Evolutionary conservation across 2,888 invertebrate species (phyloP), one percentile per base, ranked within the genome.

Genomic region (Drosophila falleni): DNA sequence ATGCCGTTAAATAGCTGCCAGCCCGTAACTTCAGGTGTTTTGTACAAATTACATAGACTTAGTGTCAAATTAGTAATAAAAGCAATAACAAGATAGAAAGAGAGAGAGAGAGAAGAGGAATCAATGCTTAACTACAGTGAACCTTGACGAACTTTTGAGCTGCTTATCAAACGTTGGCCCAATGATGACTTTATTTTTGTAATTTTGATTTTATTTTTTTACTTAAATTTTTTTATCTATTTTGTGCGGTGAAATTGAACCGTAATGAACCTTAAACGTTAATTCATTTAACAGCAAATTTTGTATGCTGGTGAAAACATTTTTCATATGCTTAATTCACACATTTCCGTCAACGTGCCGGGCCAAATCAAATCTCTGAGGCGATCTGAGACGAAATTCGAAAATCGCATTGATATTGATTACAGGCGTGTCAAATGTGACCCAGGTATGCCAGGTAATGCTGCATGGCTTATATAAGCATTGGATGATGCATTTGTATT

Each of bases 301-400:
- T 63, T 55, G 29, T 47, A 6, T 42, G 74, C 26, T 29, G 59
- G 84, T 69, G 87, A 81, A 84, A 87, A 81, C 67, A 71, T 61
- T 69, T 69, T 41, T 56, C 23, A 44, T 53, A 37, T 47, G 59
- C 47, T 56, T 70, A 84, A 85, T 85, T 84, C 78, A 84, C 87
- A 87, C 82, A 80, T 82, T 87, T 87, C 82, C 85, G 74, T 73
- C 72, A 82, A 82, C 82, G 85, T 87, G 82, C 67, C 70, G 68
- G 56, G 74, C 50, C 77, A 39, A 55, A 31, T 33, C 16, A 33
- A 55, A 55, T 31, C 44, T 42, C 35, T 29, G 49, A 16, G 33
- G 19, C 54, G 68, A 80, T 53, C 53, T 60, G 50, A 42, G 37
- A 67, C 54, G 54, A 80, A 75, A 78, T 72, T 73, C 47, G 69